Base-by-base conservation (phyloP, 1,140 invertebrate genomes). In the Papilio aristodemus region DNA sequence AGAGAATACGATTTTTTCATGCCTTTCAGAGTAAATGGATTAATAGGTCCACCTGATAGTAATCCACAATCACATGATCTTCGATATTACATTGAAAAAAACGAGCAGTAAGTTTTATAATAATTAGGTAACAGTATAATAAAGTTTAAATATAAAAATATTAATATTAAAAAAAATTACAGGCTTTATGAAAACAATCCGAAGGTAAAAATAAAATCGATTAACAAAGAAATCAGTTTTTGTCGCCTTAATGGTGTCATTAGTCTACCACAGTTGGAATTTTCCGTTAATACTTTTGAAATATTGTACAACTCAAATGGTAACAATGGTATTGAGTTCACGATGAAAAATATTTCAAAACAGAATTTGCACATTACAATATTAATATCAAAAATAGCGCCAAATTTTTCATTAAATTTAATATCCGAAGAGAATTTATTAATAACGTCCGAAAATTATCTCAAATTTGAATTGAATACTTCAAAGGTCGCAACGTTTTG, bases 1-100 rank as follows among this genome's bases (percentile, higher is more conserved):
- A 77, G 86, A 74, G 86, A 89, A 72, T 91, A 90, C 71, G 87
- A 91, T 69, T 85, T 89, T 76, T 91, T 80, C 69, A 81, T 90
- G 62, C 89, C 89, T n/a, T 88, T 91, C 71, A 86, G 81, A 84
- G 73, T 90, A 41, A 91, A 91, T 73, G 81, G 73, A 27, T 70
- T 91, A 68, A 54, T 91, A 57, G 89, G 89, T 5, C 89, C 89
- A 7, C 89, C 89, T 57, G 71, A 84, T 69, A 60, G 78, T 58
- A 73, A 84, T 62, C 6, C 69, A 19, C 70, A 37, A 25, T 85
- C 85, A 13, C 86, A 80, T 27, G 85, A 88, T 74, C 72, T 87
- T 37, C 72, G 74, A 13, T 77, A 85, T 75, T 91, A 90, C 68
- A 80, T 84, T 50, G 78, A 77, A 50, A 60, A 81, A 63, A 78